Conservation (phyloP, 2,888 invertebrate genomes). For the Conchocele bisecta region DNA sequence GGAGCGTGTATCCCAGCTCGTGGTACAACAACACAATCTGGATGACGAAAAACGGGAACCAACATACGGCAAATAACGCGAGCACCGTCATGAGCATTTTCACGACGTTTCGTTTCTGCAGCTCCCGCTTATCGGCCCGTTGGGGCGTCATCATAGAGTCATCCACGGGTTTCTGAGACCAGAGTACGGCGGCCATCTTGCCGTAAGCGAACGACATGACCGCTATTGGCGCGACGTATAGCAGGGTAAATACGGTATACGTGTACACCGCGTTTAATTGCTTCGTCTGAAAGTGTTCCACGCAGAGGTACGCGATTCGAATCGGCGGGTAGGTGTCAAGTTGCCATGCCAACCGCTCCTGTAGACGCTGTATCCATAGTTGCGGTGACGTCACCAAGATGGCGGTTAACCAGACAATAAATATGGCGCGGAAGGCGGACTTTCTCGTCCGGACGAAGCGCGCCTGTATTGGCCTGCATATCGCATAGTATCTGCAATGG, state of each 20-base stretch:
- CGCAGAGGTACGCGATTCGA: slow-evolving; percentile 61
- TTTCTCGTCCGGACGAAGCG: slow-evolving; percentile 65
- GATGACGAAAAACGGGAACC: slow-evolving; percentile 75
- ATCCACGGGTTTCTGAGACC: slow-evolving; percentile 71
- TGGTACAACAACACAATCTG: slow-evolving; percentile 61
- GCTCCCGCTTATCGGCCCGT: slow-evolving; percentile 51
- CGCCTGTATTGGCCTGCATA: slow-evolving; percentile 70
- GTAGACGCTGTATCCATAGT: slow-evolving; percentile 64
- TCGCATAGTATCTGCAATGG: slow-evolving; percentile 70
- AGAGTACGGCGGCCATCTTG: slow-evolving; percentile 67
- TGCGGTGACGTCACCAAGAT: slow-evolving; percentile 66
- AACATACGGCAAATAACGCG: slow-evolving; percentile 69
- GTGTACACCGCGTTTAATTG: slow-evolving; percentile 61
- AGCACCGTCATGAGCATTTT: slow-evolving; percentile 74
- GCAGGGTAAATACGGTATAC: slow-evolving; percentile 60
- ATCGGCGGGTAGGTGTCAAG: slow-evolving; percentile 34
- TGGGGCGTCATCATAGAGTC: slow-evolving; percentile 60
- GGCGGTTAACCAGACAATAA: slow-evolving; percentile 68
- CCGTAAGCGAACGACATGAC: slow-evolving; percentile 72
- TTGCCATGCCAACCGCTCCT: slow-evolving; percentile 51
- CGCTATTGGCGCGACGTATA: slow-evolving; percentile 68
- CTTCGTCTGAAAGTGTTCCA: slow-evolving; percentile 62
- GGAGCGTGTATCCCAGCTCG: slow-evolving; percentile 34
- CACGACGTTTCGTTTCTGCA: slow-evolving; percentile 68
- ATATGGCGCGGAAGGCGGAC: too few species aligned